Evolutionary conservation across 2,888 invertebrate species (phyloP).

Genomic region (Neuroscelio doddi): DNA sequence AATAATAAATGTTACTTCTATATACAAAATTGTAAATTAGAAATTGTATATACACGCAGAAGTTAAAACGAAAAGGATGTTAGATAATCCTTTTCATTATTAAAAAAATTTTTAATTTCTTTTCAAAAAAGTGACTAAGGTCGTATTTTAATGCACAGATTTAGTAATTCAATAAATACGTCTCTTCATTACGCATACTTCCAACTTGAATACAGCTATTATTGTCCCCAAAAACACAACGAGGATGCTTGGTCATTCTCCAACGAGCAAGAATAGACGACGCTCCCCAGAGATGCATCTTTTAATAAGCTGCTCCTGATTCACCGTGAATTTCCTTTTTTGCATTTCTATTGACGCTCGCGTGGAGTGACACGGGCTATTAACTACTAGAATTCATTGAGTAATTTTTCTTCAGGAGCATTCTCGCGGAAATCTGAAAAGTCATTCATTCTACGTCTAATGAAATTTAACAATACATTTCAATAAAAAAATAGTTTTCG

Average conservation of each 20-base stretch:
- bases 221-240: background rate
- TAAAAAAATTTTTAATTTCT: no score
- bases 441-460: background rate
- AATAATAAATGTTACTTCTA: no score
- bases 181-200: no score
- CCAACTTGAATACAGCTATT: background rate
- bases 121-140: no score
- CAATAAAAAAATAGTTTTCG: background rate
- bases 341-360: constrained; percentile 55
- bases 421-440: background rate
- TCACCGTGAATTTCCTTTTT: constrained; percentile 54
- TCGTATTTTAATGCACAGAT: no score
- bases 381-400: constrained; percentile 53
- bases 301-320: constrained; percentile 54
- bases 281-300: constrained; percentile 35
- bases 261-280: constrained; percentile 25
- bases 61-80: no score
- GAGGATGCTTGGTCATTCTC: constrained; percentile 51
- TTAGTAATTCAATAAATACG: no score
- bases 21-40: no score
- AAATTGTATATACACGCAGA: no score
- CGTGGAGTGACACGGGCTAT: constrained; percentile 51
- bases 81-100: no score
- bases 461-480: background rate
- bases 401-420: constrained; percentile 27